A percentile compares a stretch with the other conserved stretches of the same genome.
phyloP scores from a whole-genome alignment of 2,113 vertebrate genomes.

The Atherinomorus stipes region DNA sequence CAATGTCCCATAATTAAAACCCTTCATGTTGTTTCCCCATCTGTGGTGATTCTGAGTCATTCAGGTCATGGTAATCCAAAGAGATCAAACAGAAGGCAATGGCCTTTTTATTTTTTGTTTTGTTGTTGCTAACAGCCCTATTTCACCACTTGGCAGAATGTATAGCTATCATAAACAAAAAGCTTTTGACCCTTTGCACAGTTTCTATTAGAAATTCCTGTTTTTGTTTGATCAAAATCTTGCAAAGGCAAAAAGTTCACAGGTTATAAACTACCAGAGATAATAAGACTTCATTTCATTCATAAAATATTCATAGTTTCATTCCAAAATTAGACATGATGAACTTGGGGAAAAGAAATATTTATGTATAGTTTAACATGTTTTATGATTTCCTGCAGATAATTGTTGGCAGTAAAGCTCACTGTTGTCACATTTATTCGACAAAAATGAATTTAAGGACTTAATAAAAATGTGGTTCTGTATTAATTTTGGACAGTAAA shows the following conservation, averaged over 20 bases:
- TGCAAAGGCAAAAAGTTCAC: constrained; percentile 1
- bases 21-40: constrained; percentile 22
- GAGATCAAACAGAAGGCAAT: background rate
- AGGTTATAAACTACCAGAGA: constrained; percentile 28
- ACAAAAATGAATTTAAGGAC: constrained; percentile 60
- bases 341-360: constrained; percentile 22
- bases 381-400: constrained; percentile 34
- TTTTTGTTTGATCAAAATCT: constrained; percentile 19
- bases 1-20: constrained; percentile 55
- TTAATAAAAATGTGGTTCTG: constrained; percentile 62
- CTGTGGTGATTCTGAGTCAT: background rate
- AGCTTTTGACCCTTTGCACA: background rate
- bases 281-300: constrained; percentile 35
- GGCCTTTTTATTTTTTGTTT: background rate
- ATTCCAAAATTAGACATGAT: constrained; percentile 39
- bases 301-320: constrained; percentile 33
- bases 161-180: background rate
- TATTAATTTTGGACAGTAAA: constrained; percentile 53
- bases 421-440: constrained; percentile 30
- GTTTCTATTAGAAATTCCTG: background rate
- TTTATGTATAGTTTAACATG: constrained; percentile 12
- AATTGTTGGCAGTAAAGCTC: constrained; percentile 46
- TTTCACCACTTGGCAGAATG: no score
- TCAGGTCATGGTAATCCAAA: background rate
- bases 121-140: background rate